Percentiles rank a stretch among this genome's conserved stretches.
Conservation (phyloP, 2,113 vertebrate genomes). For the Noctilio leporinus region DNA sequence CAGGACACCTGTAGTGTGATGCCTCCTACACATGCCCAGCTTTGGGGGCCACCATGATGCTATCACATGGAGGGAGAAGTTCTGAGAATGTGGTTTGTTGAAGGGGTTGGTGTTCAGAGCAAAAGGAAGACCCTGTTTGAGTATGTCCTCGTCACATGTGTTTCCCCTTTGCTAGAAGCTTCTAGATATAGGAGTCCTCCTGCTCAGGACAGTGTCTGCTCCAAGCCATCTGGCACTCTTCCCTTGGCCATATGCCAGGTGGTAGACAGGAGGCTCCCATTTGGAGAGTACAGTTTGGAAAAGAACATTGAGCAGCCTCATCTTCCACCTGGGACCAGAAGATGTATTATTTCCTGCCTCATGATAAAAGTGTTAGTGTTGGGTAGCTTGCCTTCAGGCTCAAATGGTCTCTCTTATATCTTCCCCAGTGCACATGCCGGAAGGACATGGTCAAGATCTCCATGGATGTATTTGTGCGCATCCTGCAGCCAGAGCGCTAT, state of each 20-base stretch:
- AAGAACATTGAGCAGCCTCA: background rate
- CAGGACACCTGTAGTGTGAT: accelerated
- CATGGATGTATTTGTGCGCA: conserved; percentile 97
- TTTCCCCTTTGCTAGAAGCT: background rate
- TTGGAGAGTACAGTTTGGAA: background rate
- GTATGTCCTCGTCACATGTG: background rate
- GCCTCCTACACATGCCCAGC: background rate
- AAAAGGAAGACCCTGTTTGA: background rate
- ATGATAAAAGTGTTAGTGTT: background rate
- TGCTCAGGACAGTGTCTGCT: background rate
- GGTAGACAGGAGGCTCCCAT: too few relatives aligned
- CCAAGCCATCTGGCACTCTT: accelerated
- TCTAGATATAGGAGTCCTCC: background rate
- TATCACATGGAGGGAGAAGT: background rate
- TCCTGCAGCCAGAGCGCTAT: conserved; percentile 93
- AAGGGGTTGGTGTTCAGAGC: background rate
- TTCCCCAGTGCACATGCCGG: conserved; percentile 90
- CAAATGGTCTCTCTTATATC: background rate
- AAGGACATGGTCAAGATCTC: conserved; percentile 99
- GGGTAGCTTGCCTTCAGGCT: accelerated
- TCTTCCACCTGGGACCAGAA: background rate
- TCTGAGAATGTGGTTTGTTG: background rate
- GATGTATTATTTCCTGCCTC: background rate
- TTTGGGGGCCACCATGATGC: accelerated
- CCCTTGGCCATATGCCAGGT: accelerated